Evolutionary conservation across 1,140 invertebrate species (phyloP).

Genomic region (Drosophila leontia): DNA sequence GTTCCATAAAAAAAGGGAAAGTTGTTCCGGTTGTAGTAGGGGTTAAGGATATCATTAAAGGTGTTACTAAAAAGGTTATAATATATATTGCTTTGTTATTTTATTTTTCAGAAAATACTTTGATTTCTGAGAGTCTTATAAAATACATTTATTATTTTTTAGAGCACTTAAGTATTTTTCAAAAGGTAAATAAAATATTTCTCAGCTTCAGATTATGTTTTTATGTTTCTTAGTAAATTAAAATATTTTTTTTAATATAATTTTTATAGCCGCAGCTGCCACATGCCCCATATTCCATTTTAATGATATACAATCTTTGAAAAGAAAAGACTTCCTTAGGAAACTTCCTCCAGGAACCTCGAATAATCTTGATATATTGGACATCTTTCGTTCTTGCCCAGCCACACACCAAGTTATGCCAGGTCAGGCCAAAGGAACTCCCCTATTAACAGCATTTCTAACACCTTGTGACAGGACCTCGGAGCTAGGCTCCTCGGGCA

Average conservation of each 20-base stretch:
- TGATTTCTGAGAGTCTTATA: background rate
- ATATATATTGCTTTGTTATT: background rate
- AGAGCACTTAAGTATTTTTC: too few species aligned
- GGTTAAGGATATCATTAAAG: background rate
- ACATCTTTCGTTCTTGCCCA: background rate
- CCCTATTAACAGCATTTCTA: slow-evolving; percentile 71
- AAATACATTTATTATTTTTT: background rate
- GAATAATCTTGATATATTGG: slow-evolving; percentile 26
- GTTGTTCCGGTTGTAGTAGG: background rate
- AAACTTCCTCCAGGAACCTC: slow-evolving; percentile 1
- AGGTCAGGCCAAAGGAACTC: slow-evolving; percentile 51
- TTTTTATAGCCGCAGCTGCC: background rate
- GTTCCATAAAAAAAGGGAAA: slow-evolving; percentile 4
- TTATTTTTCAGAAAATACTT: background rate
- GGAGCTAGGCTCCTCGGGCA: slow-evolving; percentile 15
- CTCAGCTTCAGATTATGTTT: background rate
- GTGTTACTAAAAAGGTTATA: background rate
- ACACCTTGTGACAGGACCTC: slow-evolving; percentile 60
- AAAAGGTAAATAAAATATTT: background rate
- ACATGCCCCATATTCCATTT: background rate
- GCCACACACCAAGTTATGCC: slow-evolving; percentile 32
- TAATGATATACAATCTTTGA: background rate
- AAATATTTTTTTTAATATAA: background rate
- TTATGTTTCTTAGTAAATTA: background rate
- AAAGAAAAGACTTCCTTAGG: background rate